These are phyloP conservation scores for Rhincodon typus DNA, from an alignment of 2,797 vertebrate genomes.

Conservation along the genomic window DNA sequence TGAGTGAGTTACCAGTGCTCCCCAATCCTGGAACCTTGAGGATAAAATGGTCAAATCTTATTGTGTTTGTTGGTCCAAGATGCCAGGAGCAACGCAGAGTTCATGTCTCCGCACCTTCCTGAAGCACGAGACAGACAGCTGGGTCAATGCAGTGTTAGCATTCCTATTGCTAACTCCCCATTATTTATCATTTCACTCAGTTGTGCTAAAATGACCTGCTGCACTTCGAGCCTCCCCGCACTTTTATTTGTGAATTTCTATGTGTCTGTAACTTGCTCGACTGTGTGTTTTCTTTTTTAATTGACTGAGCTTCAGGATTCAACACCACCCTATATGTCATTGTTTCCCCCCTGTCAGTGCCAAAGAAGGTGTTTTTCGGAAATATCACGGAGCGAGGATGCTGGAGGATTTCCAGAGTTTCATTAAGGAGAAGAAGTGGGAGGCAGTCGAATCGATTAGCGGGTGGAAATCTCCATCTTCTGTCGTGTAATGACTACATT, in stretches of 20 bases:
- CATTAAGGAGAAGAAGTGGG: slow-evolving; percentile 68
- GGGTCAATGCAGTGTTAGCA: neutral
- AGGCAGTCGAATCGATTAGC: slow-evolving; percentile 69
- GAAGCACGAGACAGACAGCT: neutral
- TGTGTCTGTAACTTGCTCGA: neutral
- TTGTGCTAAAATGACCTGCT: neutral
- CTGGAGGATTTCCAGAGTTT: slow-evolving; percentile 69
- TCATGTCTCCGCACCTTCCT: neutral
- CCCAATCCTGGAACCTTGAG: no score
- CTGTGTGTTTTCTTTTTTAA: neutral
- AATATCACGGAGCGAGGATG: slow-evolving; percentile 68
- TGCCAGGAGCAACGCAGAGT: neutral
- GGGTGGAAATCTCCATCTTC: slow-evolving; percentile 79
- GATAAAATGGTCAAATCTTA: no score
- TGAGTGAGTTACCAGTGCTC: no score
- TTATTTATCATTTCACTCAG: neutral
- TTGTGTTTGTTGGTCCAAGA: neutral
- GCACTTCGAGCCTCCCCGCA: neutral
- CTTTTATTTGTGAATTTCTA: neutral
- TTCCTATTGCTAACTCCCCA: neutral
- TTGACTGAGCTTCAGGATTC: neutral
- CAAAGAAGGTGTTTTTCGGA: slow-evolving; percentile 70
- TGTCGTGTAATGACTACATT: slow-evolving; percentile 58
- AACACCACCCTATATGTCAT: neutral
- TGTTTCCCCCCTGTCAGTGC: slow-evolving; percentile 53